Conservation (phyloP, 2,888 invertebrate genomes). For the Pelosia muscerda region DNA sequence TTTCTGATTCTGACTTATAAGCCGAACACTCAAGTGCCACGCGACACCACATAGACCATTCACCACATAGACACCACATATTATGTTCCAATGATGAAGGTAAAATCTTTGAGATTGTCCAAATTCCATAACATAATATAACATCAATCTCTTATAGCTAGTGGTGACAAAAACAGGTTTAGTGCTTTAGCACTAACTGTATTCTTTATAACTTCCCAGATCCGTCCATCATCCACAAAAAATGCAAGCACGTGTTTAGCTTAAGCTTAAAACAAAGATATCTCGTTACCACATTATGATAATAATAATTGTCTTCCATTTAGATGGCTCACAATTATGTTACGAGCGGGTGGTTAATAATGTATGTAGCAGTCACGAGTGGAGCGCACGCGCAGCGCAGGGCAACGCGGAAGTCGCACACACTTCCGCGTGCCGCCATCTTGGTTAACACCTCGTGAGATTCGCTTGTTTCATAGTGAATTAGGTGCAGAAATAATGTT, state of each 20-base stretch:
- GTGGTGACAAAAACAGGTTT: no score
- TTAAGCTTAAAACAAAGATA: constrained; percentile 28
- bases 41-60: no score
- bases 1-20: neutral
- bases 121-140: no score
- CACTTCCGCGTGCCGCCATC: constrained; percentile 86
- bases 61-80: no score
- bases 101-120: no score
- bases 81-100: no score
- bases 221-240: constrained; percentile 13
- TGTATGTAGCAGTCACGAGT: constrained; percentile 78
- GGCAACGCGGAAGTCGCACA: constrained; percentile 82
- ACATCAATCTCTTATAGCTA: neutral
- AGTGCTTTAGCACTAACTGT: neutral
- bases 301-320: constrained; percentile 53
- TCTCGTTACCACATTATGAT: constrained; percentile 41
- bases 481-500: constrained; percentile 41
- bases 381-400: constrained; percentile 75
- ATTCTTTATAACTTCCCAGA: neutral
- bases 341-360: constrained; percentile 68
- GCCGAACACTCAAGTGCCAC: no score
- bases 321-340: constrained; percentile 64
- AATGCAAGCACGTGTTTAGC: constrained; percentile 28
- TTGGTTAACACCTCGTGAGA: constrained; percentile 79
- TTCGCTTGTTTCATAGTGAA: constrained; percentile 66